Base-by-base conservation (phyloP, 2,113 vertebrate species). In the Phoxinus phoxinus region DNA sequence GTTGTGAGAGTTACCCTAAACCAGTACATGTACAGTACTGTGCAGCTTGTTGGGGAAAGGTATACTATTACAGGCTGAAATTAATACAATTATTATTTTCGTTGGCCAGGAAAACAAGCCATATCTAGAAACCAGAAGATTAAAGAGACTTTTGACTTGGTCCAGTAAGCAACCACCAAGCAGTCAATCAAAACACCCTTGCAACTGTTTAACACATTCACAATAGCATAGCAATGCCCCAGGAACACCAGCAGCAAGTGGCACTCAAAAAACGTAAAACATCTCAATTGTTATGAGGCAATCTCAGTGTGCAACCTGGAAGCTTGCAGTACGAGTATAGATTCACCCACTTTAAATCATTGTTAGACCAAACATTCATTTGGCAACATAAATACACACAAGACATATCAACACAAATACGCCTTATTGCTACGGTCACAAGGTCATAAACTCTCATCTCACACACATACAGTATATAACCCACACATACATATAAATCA, bases 401-500 rank as follows among this genome's bases (percentile, higher is more conserved):
- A 27, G 5, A 71, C 25, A 82, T 63, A 85, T 74, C 44, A 35
- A 83, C 73, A 46, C 74, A 41, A 25, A 53, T 44, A 81, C 51
- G 11, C 41, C 41, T 51, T 21, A n/a, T 2, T 51, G 17, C 10
- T 21, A 7, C 6, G 0, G 12, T 12, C 78, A 46, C n/a, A 65
- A 15, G 56, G 32, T 27, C 27, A 67, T 63, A 69, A 65, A 21
- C 79, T 67, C 59, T 21, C n/a, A 76, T 9, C 74, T 0, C 72
- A 58, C 19, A 7, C 30, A 59, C 59, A 67, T 12, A 51, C 53
- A 56, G 41, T 7, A 81, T 19, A 81, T 21, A 76, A 32, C 74
- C n/a, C 32, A 44, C 30, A 56, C n/a, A 48, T 51, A 73, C 56
- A 61, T 37, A 74, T 35, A 58, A 51, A 59, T 61, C 51, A 51